Percentiles rank a stretch among this genome's conserved stretches.
Evolutionary conservation across 92 coral and sea anemone species (phyloP).

Genomic region (Pocillopora grandis): DNA sequence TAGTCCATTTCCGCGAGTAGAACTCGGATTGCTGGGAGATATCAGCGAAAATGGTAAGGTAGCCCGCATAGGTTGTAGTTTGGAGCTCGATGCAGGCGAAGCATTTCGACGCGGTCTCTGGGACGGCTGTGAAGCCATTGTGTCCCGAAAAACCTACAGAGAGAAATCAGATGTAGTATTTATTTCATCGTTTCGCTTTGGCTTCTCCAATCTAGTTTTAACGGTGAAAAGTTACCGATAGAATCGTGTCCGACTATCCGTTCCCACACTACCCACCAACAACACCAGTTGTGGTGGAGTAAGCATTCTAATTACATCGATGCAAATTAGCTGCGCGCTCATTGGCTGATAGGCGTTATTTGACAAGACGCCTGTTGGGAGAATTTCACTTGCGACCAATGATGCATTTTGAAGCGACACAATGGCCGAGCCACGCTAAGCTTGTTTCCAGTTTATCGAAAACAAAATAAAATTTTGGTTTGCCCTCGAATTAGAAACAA

Average conservation of each 20-base stretch:
- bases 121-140: slow-evolving; percentile 99
- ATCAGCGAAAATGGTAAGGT: slow-evolving; percentile 84
- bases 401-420: neutral
- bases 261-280: slow-evolving; percentile 75
- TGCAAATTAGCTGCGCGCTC: slow-evolving; percentile 65
- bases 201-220: slow-evolving; percentile 9
- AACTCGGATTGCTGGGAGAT: slow-evolving; percentile 80
- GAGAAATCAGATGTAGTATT: slow-evolving; percentile 42
- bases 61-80: slow-evolving; percentile 99
- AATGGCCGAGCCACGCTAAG: slow-evolving; percentile 39
- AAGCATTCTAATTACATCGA: slow-evolving; percentile 92
- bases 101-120: slow-evolving; percentile 98
- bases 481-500: neutral
- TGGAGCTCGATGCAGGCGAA: slow-evolving; percentile 97
- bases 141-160: slow-evolving; percentile 65
- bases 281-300: slow-evolving; percentile 96
- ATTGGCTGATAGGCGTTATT: slow-evolving; percentile 68
- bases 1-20: slow-evolving; percentile 83
- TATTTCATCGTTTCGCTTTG: slow-evolving; percentile 35
- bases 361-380: slow-evolving; percentile 72
- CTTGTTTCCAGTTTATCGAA: slow-evolving; percentile 16
- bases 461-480: neutral
- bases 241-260: slow-evolving; percentile 54
- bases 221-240: slow-evolving; percentile 44
- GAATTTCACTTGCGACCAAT: slow-evolving; percentile 46